Conservation (phyloP, 2,113 vertebrate genomes). For the Ptilonorhynchus violaceus region DNA sequence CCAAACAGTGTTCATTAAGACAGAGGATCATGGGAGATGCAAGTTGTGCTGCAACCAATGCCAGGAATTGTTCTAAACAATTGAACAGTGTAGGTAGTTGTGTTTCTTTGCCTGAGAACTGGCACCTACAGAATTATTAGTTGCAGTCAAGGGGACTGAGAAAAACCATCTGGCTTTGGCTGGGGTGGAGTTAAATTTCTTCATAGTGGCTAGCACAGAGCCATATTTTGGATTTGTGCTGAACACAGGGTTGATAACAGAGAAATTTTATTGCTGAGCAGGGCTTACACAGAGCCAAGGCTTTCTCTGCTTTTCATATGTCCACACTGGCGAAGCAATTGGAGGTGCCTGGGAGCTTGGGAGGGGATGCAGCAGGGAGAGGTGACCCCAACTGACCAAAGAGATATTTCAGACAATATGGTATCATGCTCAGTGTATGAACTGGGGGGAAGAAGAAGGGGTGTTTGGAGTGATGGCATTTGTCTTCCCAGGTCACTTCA, state of each 20-base stretch:
- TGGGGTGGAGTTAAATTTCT: not conserved
- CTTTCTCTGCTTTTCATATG: rapidly evolving
- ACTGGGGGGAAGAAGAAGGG: not conserved
- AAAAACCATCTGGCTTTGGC: not conserved
- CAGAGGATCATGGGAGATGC: not conserved
- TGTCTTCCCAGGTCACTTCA: not conserved
- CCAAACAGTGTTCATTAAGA: not conserved
- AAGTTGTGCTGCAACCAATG: not conserved
- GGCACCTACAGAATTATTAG: not conserved
- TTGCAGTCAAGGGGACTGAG: not conserved
- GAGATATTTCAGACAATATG: not conserved
- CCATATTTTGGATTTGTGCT: not conserved
- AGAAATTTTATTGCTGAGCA: not conserved
- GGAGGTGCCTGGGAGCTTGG: not conserved
- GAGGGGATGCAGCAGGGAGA: not conserved
- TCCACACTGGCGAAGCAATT: rapidly evolving
- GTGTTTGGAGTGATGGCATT: not conserved
- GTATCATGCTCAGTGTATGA: not conserved
- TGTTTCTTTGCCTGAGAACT: not conserved
- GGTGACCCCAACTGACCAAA: not conserved
- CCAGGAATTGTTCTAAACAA: not conserved
- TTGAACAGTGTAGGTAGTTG: not conserved
- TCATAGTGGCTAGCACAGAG: rapidly evolving
- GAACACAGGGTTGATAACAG: not conserved
- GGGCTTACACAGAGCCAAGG: not conserved